These are phyloP conservation scores for Accipiter virgatus DNA, from an alignment of 2,113 vertebrate genomes.

Conservation along the genomic window DNA sequence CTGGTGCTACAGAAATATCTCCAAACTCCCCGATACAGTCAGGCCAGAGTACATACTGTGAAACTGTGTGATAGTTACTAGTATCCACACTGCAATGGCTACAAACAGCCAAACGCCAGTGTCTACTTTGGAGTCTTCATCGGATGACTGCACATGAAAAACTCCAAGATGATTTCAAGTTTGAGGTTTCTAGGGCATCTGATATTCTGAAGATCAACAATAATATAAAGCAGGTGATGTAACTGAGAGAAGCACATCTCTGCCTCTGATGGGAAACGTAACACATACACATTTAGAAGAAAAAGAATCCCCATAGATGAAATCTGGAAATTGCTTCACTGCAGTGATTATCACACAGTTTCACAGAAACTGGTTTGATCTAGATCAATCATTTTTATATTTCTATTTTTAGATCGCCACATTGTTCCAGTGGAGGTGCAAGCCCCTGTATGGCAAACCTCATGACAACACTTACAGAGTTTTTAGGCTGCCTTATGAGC, in stretches of 20 bases:
- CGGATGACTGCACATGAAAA: not conserved
- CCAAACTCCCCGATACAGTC: not conserved
- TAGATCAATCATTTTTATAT: not conserved
- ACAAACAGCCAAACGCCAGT: not conserved
- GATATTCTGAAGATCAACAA: not conserved
- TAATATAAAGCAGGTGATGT: not conserved
- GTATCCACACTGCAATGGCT: not conserved
- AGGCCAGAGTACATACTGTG: not conserved
- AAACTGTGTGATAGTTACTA: not conserved
- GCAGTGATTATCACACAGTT: not conserved
- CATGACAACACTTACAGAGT: not conserved
- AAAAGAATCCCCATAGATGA: not conserved
- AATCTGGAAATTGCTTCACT: conserved; percentile 2
- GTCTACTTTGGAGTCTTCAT: not conserved
- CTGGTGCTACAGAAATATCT: not conserved
- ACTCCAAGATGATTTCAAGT: not conserved
- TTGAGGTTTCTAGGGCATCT: not conserved
- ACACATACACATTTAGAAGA: not conserved
- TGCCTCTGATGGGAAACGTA: not conserved
- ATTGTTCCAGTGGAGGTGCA: not conserved
- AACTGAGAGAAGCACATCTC: not conserved
- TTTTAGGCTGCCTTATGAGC: not conserved
- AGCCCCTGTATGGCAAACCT: not conserved
- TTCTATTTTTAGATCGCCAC: not conserved
- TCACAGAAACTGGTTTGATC: not conserved